phyloP scores from a whole-genome alignment of 1,140 invertebrate species.

The Ruditapes philippinarum region DNA sequence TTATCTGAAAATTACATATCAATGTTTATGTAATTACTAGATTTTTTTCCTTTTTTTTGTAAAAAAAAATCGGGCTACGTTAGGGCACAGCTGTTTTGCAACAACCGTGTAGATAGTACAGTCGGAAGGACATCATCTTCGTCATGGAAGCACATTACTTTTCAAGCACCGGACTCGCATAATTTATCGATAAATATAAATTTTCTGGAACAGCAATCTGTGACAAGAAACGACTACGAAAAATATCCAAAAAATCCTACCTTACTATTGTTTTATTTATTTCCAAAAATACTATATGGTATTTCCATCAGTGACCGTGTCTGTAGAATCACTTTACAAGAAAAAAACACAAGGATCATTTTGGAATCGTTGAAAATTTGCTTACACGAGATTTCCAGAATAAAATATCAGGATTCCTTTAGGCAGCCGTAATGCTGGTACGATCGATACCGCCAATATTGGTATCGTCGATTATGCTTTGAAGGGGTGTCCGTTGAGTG shows the following conservation, averaged over 20 bases:
- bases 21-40: neutral
- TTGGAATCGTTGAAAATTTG: constrained; percentile 41
- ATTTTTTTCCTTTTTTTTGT: no score
- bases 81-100: neutral
- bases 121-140: neutral
- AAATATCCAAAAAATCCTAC: neutral
- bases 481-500: neutral
- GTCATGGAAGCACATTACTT: constrained; percentile 6
- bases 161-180: constrained; percentile 28
- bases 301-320: neutral
- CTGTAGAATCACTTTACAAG: constrained; percentile 14
- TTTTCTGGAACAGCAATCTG: neutral
- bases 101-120: neutral
- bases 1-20: neutral
- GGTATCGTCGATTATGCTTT: neutral
- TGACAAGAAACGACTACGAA: neutral
- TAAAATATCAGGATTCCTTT: constrained; percentile 1
- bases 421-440: neutral
- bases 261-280: constrained; percentile 3
- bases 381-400: constrained; percentile 26
- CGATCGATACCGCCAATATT: constrained; percentile 14
- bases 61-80: no score
- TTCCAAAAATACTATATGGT: constrained; percentile 6
- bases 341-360: constrained; percentile 26
- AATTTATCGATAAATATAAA: constrained; percentile 43